A percentile compares a stretch with the other conserved stretches of the same genome.
These are phyloP conservation scores for Gisinianus flammeolus DNA, from an alignment of 2,888 invertebrate species.

Conservation along the genomic window DNA sequence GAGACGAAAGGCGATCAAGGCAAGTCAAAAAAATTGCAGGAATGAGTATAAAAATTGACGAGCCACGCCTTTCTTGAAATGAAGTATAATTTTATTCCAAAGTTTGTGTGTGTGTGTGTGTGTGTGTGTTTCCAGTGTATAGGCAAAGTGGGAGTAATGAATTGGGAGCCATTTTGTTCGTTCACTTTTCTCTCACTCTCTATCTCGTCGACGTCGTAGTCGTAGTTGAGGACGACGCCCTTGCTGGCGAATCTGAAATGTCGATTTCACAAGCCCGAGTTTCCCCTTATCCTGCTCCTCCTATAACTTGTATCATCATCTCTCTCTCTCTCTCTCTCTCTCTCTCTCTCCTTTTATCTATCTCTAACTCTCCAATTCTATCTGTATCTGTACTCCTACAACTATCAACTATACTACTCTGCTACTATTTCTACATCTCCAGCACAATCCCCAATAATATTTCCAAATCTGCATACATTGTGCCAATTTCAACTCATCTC, in stretches of 20 bases:
- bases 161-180: constrained; percentile 58
- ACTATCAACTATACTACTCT: no score
- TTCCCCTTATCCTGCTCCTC: constrained; percentile 33
- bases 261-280: constrained; percentile 15
- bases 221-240: constrained; percentile 50
- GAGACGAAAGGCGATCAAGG: constrained; percentile 30
- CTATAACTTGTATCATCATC: constrained; percentile 34
- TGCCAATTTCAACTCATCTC: neutral
- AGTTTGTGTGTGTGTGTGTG: constrained; percentile 6
- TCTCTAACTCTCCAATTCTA: neutral
- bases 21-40: constrained; percentile 36
- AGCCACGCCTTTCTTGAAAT: constrained; percentile 52
- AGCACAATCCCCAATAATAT: neutral
- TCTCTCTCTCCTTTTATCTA: no score
- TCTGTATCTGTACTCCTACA: neutral
- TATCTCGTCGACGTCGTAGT: constrained; percentile 21
- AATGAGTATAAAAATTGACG: constrained; percentile 51
- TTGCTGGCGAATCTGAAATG: constrained; percentile 38
- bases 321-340: neutral
- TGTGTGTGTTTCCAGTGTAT: constrained; percentile 15
- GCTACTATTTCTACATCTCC: no score
- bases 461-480: neutral
- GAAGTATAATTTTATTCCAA: constrained; percentile 54
- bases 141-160: constrained; percentile 54
- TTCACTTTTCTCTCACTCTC: constrained; percentile 26